phyloP scores from a whole-genome alignment of 2,888 invertebrate species.

The Frankliniella fusca region DNA sequence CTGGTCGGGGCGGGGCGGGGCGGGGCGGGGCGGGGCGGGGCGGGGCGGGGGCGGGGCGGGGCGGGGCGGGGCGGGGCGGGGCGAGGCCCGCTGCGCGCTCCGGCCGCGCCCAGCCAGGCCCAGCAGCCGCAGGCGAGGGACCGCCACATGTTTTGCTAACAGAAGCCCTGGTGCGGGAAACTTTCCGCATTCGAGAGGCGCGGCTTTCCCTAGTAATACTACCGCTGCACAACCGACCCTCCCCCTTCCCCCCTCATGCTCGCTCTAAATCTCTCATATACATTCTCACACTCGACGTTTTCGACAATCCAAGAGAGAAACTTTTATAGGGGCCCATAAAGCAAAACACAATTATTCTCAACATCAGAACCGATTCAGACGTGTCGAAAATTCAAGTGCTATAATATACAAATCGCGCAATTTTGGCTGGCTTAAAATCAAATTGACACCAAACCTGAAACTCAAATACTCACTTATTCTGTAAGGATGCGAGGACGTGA shows the following conservation, averaged over 20 bases:
- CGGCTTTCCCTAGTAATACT: not conserved
- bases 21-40: not conserved
- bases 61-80: not conserved
- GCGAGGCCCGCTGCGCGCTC: not conserved
- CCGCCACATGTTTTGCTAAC: conserved; percentile 13
- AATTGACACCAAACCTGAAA: no score
- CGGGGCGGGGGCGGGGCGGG: not conserved
- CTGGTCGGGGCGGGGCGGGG: not conserved
- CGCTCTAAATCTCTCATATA: not conserved
- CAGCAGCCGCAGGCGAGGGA: not conserved
- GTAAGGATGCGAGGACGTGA: no score
- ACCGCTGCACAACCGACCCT: not conserved
- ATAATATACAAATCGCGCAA: no score
- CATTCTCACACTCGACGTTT: no score
- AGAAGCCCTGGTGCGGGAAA: not conserved
- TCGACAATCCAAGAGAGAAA: no score
- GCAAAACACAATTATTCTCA: no score
- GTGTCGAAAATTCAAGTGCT: no score
- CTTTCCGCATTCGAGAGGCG: not conserved
- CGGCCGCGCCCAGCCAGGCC: not conserved
- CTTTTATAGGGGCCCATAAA: no score
- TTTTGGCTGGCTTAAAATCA: no score
- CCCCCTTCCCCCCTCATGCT: not conserved
- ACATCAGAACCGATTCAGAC: no score
- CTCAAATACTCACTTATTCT: no score